phyloP scores from a whole-genome alignment of 1,140 invertebrate genomes.

The Drosophila elegans region DNA sequence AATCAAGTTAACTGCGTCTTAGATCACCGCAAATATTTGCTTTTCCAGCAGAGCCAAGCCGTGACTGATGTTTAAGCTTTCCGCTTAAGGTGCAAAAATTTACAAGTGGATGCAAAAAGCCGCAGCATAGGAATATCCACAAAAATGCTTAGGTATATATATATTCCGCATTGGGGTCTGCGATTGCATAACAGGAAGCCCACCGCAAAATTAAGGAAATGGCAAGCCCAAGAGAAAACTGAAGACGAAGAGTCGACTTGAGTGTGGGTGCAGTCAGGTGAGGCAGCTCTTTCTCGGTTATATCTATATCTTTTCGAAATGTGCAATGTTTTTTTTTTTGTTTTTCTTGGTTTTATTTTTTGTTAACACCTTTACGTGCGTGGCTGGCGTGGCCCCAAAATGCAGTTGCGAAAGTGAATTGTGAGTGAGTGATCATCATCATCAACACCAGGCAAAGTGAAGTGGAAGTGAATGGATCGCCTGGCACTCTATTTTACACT shows the following conservation, averaged over 20 bases:
- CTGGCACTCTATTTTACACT: slow-evolving; percentile 15
- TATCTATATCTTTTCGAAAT: slow-evolving; percentile 53
- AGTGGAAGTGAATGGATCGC: slow-evolving; percentile 57
- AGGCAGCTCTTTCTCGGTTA: slow-evolving; percentile 43
- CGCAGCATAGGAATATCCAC: slow-evolving; percentile 11
- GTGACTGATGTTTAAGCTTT: slow-evolving; percentile 49
- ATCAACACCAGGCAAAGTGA: slow-evolving; percentile 45
- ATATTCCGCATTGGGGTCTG: slow-evolving; percentile 30
- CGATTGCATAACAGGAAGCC: slow-evolving; percentile 60
- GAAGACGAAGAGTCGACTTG: slow-evolving; percentile 26
- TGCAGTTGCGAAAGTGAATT: slow-evolving; percentile 79
- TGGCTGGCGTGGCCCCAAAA: slow-evolving; percentile 54
- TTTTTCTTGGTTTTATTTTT: background rate
- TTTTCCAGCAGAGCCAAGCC: background rate
- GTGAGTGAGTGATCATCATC: slow-evolving; percentile 46
- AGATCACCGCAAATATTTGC: slow-evolving; percentile 53
- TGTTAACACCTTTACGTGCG: slow-evolving; percentile 58
- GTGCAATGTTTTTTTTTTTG: slow-evolving; percentile 62
- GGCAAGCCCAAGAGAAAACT: slow-evolving; percentile 53
- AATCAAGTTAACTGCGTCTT: slow-evolving; percentile 20
- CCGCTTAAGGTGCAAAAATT: slow-evolving; percentile 68
- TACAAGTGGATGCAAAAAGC: slow-evolving; percentile 64
- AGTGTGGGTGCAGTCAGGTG: slow-evolving; percentile 60
- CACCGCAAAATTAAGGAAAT: slow-evolving; percentile 58
- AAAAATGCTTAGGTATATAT: background rate